phyloP scores from a whole-genome alignment of 2,113 vertebrate genomes.

The Oreochromis spilurus region DNA sequence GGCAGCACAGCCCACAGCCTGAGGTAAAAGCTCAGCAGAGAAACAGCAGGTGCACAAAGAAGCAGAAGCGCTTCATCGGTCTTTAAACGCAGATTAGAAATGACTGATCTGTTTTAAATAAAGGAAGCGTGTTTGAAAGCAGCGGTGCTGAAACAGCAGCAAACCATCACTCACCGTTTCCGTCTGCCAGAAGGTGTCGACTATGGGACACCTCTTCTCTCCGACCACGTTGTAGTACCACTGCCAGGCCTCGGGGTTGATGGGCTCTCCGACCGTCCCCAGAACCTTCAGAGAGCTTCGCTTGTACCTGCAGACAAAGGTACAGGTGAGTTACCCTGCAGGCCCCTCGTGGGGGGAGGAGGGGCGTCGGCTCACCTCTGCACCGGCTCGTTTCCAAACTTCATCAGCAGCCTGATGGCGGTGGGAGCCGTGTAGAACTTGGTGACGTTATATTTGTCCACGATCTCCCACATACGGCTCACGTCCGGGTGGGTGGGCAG shows the following conservation, averaged over 20 bases:
- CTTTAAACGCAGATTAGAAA: background rate
- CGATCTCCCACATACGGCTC: constrained; percentile 86
- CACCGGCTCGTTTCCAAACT: constrained; percentile 89
- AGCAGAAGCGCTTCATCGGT: background rate
- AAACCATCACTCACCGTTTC: constrained; percentile 80
- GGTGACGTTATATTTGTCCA: constrained; percentile 93
- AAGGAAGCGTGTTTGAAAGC: background rate
- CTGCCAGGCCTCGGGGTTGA: constrained; percentile 96
- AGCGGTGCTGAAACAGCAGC: background rate
- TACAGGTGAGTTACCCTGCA: background rate
- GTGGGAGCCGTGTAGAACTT: constrained; percentile 98
- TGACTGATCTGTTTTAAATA: background rate
- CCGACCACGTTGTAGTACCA: constrained; percentile 94
- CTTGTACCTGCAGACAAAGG: constrained; percentile 74
- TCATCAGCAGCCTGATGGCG: constrained; percentile 94
- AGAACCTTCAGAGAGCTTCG: constrained; percentile 86
- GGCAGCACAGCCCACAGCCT: background rate
- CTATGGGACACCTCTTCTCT: constrained; percentile 85
- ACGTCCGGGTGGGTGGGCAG: constrained; percentile 89
- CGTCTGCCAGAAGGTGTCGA: constrained; percentile 99
- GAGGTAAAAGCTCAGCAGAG: rapidly evolving
- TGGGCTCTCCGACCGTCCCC: constrained; percentile 94
- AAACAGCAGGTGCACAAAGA: background rate
- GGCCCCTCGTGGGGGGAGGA: background rate
- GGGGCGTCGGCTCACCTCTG: constrained; percentile 77